These are phyloP conservation scores for Aradus depressus DNA, from an alignment of 2,888 invertebrate genomes.

Conservation along the genomic window DNA sequence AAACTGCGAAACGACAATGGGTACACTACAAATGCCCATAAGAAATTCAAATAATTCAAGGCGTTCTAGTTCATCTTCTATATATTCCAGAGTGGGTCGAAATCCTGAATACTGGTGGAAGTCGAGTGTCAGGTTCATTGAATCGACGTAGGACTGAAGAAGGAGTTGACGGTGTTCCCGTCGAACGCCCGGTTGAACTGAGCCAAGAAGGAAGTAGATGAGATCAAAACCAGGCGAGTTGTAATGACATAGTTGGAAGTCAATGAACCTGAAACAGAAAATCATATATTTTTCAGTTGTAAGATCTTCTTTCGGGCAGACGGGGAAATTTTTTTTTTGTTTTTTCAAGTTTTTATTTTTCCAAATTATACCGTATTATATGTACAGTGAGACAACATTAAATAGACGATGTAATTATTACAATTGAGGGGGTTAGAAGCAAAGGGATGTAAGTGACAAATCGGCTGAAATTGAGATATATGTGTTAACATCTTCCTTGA, in stretches of 20 bases:
- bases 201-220: neutral
- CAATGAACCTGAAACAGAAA: conserved; percentile 6
- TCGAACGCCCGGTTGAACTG: neutral
- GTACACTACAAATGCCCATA: neutral
- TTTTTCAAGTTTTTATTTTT: no score
- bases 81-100: conserved; percentile 3
- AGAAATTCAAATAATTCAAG: conserved; percentile 7
- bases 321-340: neutral
- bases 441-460: no score
- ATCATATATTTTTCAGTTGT: neutral
- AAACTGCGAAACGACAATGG: neutral
- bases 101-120: neutral
- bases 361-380: no score
- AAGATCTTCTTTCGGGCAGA: neutral
- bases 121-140: neutral
- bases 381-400: no score
- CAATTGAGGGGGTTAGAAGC: no score
- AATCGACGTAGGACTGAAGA: neutral
- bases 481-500: no score
- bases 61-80: conserved; percentile 9
- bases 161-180: neutral
- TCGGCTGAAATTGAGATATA: no score
- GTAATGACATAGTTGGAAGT: conserved; percentile 13
- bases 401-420: no score
- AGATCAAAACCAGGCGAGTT: conserved; percentile 4